A percentile compares a stretch with the other conserved stretches of the same genome.
phyloP scores from a whole-genome alignment of 2,113 vertebrate genomes.

The zebrafish (Danio rerio) region DNA sequence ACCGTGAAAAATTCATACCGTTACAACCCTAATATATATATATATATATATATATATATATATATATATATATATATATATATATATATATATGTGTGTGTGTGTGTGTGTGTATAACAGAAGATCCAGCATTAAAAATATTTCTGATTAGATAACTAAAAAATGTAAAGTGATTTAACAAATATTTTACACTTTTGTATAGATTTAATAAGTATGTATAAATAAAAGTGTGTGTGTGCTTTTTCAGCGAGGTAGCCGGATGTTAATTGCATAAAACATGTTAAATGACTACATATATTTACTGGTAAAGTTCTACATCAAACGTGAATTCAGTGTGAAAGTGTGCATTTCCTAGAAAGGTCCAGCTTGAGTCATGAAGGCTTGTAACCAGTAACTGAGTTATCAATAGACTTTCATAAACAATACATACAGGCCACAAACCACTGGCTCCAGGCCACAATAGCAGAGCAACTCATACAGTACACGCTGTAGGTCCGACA shows the following conservation, averaged over 20 bases:
- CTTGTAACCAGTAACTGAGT: constrained; percentile 12
- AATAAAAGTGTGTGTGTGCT: no score
- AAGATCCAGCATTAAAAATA: no score
- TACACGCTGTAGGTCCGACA: constrained; percentile 35
- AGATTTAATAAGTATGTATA: no score
- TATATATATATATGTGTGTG: no score
- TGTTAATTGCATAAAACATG: neutral
- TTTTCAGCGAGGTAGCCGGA: neutral
- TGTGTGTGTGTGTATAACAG: no score
- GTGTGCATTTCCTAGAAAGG: constrained; percentile 11
- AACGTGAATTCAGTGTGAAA: neutral
- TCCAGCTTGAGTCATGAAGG: neutral
- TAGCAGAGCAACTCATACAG: constrained; percentile 10
- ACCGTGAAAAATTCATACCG: no score
- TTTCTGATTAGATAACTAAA: no score
- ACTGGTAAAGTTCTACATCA: neutral
- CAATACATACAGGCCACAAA: constrained; percentile 50
- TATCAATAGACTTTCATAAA: constrained; percentile 48
- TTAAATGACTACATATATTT: neutral
- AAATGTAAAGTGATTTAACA: no score
- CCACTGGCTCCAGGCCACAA: constrained; percentile 42
- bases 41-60: no score
- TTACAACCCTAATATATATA: no score
- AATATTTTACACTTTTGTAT: no score
- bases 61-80: no score